Evolutionary conservation across 1,140 invertebrate genomes (phyloP), one percentile per base, ranked within the genome.

Genomic region (Octopus bimaculoides): DNA sequence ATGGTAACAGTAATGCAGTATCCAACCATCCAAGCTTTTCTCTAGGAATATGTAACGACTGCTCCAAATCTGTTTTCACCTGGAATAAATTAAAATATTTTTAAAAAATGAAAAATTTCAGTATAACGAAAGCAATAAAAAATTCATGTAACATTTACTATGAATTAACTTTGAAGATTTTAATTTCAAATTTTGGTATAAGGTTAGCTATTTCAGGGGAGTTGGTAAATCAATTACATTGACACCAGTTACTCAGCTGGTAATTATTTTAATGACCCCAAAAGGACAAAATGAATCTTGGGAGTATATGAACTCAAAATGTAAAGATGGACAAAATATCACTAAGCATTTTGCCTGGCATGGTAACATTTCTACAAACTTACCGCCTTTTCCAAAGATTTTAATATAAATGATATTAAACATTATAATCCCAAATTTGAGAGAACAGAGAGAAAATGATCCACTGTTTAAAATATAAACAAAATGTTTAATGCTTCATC

Each of bases 1-100:
- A 92, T 5, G 92, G 92, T 14, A 92, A 83, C 8, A 92, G 85
- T 12, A 92, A 84, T 20, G 91, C 90, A 54, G 89, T 90, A 80
- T 92, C 92, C 80, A 92, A 79, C 85, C 86, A 90, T 61, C 91
- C 91, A 41, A 92, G 81, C 76, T 89, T 81, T 53, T 88, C 80
- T 79, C 89, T 89, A 17, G 84, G 84, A 5, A 91, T 81, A 4
- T 83, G 78, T n/a, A 91, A 80, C 4, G 88, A 86, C n/a, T 77
- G 83, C 79, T 90, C 86, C 54, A 91, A 78, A 81, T 91, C 89
- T 61, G 87, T 85, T 83, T 92, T 92, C 12, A 92, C 87, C 83
- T 89, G 81, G 61, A 84, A 79, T 53, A 61, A 8, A 76, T n/a
- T 80, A 81, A 77, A 73, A 77, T 75, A 80, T 53, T 52, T 52